These are phyloP conservation scores for Rhabdomys dilectus DNA, from an alignment of 2,113 vertebrate genomes.

Conservation along the genomic window DNA sequence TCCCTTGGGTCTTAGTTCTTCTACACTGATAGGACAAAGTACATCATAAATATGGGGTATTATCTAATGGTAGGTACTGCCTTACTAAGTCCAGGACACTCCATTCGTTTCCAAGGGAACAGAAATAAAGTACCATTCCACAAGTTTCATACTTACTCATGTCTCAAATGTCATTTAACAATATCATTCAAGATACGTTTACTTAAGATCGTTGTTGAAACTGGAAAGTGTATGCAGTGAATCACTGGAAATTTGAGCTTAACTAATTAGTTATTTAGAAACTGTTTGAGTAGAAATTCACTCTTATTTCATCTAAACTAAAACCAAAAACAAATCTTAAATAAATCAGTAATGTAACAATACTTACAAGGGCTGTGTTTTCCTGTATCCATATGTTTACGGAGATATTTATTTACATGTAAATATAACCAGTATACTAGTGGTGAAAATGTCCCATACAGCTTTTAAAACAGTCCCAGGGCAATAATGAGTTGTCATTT, in stretches of 20 bases:
- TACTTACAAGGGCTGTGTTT: background rate
- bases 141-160: conserved; percentile 2
- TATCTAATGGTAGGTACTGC: background rate
- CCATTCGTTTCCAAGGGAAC: conserved; percentile 48
- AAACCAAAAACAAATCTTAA: background rate
- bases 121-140: conserved; percentile 9
- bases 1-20: background rate
- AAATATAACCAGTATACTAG: background rate
- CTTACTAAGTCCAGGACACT: background rate
- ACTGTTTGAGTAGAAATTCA: conserved; percentile 27
- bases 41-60: background rate
- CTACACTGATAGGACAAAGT: background rate
- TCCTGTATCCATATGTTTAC: background rate
- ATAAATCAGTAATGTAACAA: background rate
- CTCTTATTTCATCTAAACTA: conserved; percentile 25
- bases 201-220: conserved; percentile 42
- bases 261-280: conserved; percentile 8
- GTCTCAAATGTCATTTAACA: conserved; percentile 47
- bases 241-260: background rate
- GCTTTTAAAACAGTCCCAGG: background rate
- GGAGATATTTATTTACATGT: background rate
- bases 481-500: background rate
- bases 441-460: background rate
- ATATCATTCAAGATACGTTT: conserved; percentile 9
- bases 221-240: background rate